A percentile compares a stretch with the other conserved stretches of the same genome.
phyloP scores from a whole-genome alignment of 2,113 vertebrate genomes.

The Stegostoma tigrinum region DNA sequence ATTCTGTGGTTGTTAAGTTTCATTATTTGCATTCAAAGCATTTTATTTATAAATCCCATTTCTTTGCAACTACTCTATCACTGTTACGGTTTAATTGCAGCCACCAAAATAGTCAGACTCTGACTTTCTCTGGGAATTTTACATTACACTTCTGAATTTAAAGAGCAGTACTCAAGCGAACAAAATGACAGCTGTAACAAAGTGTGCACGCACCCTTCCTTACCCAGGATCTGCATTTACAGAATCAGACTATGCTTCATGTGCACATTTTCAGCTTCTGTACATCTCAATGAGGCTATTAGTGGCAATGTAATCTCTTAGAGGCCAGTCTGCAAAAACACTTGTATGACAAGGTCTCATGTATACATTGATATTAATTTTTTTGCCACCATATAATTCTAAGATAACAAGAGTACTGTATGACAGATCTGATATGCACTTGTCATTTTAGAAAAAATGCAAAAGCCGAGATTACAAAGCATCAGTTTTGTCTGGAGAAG shows the following conservation, averaged over 20 bases:
- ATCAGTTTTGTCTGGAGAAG: too few species aligned
- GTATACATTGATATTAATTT: too few species aligned
- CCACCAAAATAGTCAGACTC: not conserved
- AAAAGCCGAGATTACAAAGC: too few species aligned
- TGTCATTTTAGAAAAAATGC: too few species aligned
- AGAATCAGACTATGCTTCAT: not conserved
- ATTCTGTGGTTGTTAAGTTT: not conserved
- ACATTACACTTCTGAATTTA: not conserved
- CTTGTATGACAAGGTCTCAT: too few species aligned
- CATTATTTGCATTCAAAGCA: not conserved
- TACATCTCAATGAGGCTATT: not conserved
- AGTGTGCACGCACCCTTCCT: not conserved
- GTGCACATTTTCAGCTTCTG: not conserved
- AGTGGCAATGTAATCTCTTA: too few species aligned
- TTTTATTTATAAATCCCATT: not conserved
- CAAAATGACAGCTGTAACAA: not conserved
- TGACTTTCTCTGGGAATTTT: not conserved
- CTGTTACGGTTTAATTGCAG: not conserved
- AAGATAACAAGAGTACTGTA: too few species aligned
- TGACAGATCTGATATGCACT: too few species aligned
- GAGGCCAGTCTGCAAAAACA: too few species aligned
- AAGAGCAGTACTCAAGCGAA: not conserved
- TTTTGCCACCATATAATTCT: too few species aligned
- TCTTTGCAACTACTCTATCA: not conserved
- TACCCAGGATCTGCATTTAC: not conserved